A percentile compares a stretch with the other conserved stretches of the same genome.
Evolutionary conservation across 2,888 invertebrate genomes (phyloP).

Genomic region (Bellardia pandia): DNA sequence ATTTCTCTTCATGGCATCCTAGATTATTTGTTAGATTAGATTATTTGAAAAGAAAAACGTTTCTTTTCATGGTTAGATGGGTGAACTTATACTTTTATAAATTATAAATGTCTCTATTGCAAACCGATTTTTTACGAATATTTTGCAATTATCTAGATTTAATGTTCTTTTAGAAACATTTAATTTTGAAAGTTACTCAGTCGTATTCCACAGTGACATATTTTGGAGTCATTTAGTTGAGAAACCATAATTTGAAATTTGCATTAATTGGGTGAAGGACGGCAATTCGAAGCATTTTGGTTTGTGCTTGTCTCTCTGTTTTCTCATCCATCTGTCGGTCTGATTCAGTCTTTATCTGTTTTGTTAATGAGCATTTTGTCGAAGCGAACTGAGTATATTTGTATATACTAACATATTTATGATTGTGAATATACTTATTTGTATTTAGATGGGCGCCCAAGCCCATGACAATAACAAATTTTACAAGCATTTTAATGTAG

Average conservation of each 20-base stretch:
- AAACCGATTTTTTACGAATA: too few relatives aligned
- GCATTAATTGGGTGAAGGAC: conserved; percentile 56
- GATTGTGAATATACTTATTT: background rate
- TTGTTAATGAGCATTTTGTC: conserved; percentile 1
- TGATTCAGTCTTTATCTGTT: background rate
- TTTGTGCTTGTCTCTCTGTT: too few relatives aligned
- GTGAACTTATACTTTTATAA: too few relatives aligned
- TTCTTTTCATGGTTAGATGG: too few relatives aligned
- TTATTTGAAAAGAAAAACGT: too few relatives aligned
- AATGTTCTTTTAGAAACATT: background rate
- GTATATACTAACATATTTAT: background rate
- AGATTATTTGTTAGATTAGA: too few relatives aligned
- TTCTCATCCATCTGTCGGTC: too few relatives aligned
- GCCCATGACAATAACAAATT: conserved; percentile 46
- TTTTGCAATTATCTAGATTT: too few relatives aligned
- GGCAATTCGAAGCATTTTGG: background rate
- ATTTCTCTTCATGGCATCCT: too few relatives aligned
- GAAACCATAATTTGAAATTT: conserved; percentile 54
- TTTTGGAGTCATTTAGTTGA: conserved; percentile 22
- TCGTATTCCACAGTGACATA: conserved; percentile 6
- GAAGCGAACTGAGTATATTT: background rate
- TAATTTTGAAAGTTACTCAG: background rate
- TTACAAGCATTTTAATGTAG: conserved; percentile 34
- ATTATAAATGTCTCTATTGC: too few relatives aligned
- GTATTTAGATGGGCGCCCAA: conserved; percentile 22